phyloP scores from a whole-genome alignment of 2,888 invertebrate genomes.

The Parnassius apollo region DNA sequence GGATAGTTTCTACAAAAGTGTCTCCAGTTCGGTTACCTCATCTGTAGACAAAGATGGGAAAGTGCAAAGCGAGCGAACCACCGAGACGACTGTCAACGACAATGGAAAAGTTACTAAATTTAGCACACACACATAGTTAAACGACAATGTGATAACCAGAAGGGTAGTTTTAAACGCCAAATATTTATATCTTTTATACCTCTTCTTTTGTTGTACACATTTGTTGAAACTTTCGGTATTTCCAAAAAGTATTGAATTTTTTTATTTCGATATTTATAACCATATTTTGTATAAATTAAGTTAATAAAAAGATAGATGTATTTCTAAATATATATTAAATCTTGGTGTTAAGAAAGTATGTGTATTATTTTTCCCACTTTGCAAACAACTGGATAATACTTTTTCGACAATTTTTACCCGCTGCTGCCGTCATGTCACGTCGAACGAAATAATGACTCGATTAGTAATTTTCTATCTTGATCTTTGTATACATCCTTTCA shows the following conservation, averaged over 20 bases:
- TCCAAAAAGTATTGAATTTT: too few relatives aligned
- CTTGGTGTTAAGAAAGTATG: neutral
- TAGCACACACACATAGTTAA: conserved; percentile 60
- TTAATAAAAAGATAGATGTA: neutral
- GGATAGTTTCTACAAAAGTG: conserved; percentile 60
- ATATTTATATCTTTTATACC: neutral
- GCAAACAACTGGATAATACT: neutral
- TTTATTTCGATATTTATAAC: too few relatives aligned
- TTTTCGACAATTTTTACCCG: conserved; percentile 43
- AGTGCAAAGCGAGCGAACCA: conserved; percentile 73
- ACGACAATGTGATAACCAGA: neutral
- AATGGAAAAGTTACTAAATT: conserved; percentile 87
- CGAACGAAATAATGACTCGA: conserved; percentile 52
- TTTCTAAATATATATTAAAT: conserved; percentile 6
- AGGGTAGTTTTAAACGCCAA: neutral
- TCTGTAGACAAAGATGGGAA: conserved; percentile 83
- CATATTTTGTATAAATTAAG: neutral
- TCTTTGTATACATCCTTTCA: conserved; percentile 50
- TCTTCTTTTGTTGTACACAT: neutral
- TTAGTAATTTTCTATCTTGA: conserved; percentile 76
- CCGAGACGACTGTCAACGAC: conserved; percentile 85
- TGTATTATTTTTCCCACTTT: neutral
- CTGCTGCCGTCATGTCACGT: conserved; percentile 45
- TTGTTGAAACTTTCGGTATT: too few relatives aligned
- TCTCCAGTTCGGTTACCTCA: conserved; percentile 83